Conservation (phyloP, 2,888 invertebrate genomes). For the Mesorhabditis sp. region DNA sequence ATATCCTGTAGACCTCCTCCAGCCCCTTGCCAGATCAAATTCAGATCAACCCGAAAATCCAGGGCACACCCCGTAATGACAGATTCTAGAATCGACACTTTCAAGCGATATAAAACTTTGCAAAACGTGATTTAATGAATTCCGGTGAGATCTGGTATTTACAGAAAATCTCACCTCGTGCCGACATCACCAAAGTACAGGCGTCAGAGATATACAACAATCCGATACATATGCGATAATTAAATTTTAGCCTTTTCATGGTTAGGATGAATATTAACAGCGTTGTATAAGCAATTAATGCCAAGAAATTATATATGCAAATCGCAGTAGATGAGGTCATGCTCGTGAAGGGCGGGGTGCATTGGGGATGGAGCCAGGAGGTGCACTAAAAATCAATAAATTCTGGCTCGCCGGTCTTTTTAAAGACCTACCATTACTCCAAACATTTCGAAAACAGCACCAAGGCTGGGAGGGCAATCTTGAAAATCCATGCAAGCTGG, state of each 20-base stretch:
- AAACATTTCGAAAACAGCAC: not conserved
- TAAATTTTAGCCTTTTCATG: not conserved
- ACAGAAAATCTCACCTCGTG: not conserved
- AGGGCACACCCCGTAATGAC: not conserved
- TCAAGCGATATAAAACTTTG: too few species aligned
- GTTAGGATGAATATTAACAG: not conserved
- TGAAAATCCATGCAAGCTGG: not conserved
- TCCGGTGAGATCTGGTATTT: too few species aligned
- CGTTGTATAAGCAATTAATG: not conserved
- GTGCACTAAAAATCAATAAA: not conserved
- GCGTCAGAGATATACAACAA: not conserved
- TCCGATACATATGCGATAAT: not conserved
- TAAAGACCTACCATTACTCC: not conserved
- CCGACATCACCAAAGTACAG: not conserved
- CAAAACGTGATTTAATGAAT: too few species aligned
- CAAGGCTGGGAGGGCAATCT: not conserved
- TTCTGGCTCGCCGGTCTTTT: not conserved
- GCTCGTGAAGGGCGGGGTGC: not conserved
- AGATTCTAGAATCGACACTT: not conserved
- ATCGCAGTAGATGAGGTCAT: not conserved
- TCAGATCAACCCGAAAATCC: not conserved
- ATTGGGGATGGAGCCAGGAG: conserved; percentile 5
- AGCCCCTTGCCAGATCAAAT: not conserved
- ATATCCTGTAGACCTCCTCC: not conserved
- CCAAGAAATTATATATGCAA: not conserved